Evolutionary conservation across 2,888 invertebrate species (phyloP).

Genomic region (Alloplasta piceator): DNA sequence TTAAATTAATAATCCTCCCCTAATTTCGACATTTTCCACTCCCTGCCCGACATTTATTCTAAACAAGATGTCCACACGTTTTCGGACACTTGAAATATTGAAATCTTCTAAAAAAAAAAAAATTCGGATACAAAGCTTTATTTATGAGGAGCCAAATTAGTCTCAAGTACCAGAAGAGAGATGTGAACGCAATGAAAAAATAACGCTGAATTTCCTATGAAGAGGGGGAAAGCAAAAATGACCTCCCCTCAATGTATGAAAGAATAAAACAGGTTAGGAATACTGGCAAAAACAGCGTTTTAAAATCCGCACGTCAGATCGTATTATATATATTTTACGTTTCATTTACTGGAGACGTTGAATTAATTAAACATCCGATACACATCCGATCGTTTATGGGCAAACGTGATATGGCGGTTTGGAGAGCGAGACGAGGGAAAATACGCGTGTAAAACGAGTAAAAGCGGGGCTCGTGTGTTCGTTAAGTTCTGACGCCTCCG

Average conservation of each 20-base stretch:
- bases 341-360: constrained; percentile 77
- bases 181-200: constrained; percentile 17
- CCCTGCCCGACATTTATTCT: too few relatives aligned
- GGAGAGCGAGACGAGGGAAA: constrained; percentile 11
- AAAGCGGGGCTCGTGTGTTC: constrained; percentile 34
- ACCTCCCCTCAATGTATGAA: background rate
- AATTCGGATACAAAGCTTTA: background rate
- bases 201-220: constrained; percentile 32
- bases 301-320: constrained; percentile 70
- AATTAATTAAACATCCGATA: constrained; percentile 81
- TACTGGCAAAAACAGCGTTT: constrained; percentile 56
- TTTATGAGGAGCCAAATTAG: background rate
- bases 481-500: constrained; percentile 57
- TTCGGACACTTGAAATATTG: too few relatives aligned
- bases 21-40: too few relatives aligned
- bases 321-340: constrained; percentile 76
- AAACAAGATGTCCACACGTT: too few relatives aligned
- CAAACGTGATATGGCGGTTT: constrained; percentile 25
- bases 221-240: constrained; percentile 14
- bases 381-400: constrained; percentile 55
- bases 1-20: too few relatives aligned
- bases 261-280: constrained; percentile 12
- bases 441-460: constrained; percentile 25
- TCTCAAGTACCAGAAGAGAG: too few relatives aligned
- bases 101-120: background rate